Percentiles rank a stretch among this genome's conserved stretches.
phyloP scores from a whole-genome alignment of 1,140 invertebrate genomes.

The Aphelinus atriplicis region DNA sequence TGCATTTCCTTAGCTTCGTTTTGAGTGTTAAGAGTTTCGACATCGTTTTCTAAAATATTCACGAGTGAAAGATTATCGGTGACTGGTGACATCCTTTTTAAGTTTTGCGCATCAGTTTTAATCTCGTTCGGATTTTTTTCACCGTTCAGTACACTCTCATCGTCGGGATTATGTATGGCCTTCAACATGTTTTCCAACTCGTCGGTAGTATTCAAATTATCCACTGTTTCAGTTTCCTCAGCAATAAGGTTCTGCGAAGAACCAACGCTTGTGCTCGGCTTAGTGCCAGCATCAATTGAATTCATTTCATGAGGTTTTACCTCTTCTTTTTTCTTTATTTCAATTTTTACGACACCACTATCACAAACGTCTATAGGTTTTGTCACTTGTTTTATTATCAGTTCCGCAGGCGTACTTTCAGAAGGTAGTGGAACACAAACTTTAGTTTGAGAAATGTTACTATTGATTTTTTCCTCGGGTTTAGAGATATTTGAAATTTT shows the following conservation, averaged over 20 bases:
- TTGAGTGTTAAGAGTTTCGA: slow-evolving; percentile 44
- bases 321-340: slow-evolving; percentile 33
- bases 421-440: slow-evolving; percentile 34
- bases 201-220: slow-evolving; percentile 60
- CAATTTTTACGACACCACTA: slow-evolving; percentile 31
- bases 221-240: slow-evolving; percentile 46
- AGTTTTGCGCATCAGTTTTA: slow-evolving; percentile 44
- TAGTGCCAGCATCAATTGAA: neutral
- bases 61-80: slow-evolving; percentile 61
- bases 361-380: slow-evolving; percentile 24
- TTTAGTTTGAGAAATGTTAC: too few relatives aligned
- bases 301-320: neutral
- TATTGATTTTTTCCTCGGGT: slow-evolving; percentile 23
- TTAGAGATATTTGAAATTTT: slow-evolving; percentile 8
- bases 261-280: neutral
- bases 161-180: slow-evolving; percentile 64
- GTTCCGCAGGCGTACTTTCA: slow-evolving; percentile 56
- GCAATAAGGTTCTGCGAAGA: neutral
- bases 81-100: slow-evolving; percentile 61
- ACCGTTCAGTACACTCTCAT: slow-evolving; percentile 54
- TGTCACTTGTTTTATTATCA: slow-evolving; percentile 36
- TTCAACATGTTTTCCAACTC: slow-evolving; percentile 64
- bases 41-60: slow-evolving; percentile 63
- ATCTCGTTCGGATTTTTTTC: slow-evolving; percentile 46
- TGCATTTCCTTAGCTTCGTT: slow-evolving; percentile 18